These are phyloP conservation scores for Hydrolagus colliei DNA, from an alignment of 2,797 vertebrate species.

Conservation along the genomic window DNA sequence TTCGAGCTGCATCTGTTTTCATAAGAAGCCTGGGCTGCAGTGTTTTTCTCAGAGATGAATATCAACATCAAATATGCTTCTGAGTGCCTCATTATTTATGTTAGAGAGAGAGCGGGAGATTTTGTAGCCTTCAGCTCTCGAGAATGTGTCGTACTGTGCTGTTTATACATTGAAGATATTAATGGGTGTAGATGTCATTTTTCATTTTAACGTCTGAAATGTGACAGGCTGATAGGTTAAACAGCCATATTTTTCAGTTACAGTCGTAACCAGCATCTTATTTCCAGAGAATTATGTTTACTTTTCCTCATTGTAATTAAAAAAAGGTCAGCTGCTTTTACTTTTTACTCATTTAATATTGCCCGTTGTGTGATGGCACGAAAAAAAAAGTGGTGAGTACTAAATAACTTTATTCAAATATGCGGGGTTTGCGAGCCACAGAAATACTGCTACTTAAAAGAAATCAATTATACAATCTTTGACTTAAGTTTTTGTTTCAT, in stretches of 20 bases:
- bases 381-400: conserved; percentile 7
- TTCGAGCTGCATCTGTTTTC: conserved; percentile 97
- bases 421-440: background rate
- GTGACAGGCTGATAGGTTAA: conserved; percentile 85
- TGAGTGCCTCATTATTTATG: conserved; percentile 99
- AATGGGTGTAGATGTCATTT: conserved; percentile 90
- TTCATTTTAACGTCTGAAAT: conserved; percentile 82
- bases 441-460: background rate
- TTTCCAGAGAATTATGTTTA: conserved; percentile 51
- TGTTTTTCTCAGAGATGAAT: conserved; percentile 92
- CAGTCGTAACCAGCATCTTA: conserved; percentile 57
- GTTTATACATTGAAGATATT: conserved; percentile 96
- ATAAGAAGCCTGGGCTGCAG: conserved; percentile 84
- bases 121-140: conserved; percentile 79
- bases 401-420: conserved; percentile 21
- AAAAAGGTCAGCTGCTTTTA: background rate
- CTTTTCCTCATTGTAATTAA: conserved; percentile 35
- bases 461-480: background rate
- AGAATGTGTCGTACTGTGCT: conserved; percentile 96
- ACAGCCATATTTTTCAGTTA: conserved; percentile 58
- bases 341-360: conserved; percentile 13
- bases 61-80: conserved; percentile 99
- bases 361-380: background rate
- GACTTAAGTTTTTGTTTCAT: conserved; percentile 9
- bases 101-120: conserved; percentile 65